Evolutionary conservation across 2,888 invertebrate species (phyloP).

Genomic region (Tillus elongatus): DNA sequence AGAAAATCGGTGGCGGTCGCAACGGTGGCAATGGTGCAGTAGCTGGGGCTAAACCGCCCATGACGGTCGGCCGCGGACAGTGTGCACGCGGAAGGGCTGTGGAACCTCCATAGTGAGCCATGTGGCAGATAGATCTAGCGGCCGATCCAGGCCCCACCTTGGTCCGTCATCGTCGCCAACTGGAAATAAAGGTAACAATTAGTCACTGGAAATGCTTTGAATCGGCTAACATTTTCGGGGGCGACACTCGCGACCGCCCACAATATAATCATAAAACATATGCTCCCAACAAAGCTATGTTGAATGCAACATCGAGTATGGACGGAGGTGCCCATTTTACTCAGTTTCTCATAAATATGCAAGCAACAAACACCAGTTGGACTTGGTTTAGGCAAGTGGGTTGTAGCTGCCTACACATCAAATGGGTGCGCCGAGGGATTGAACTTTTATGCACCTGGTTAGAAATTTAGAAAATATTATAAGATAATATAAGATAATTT

Average conservation of each 20-base stretch:
- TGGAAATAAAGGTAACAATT: constrained; percentile 34
- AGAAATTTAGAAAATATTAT: neutral
- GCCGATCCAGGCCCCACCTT: constrained; percentile 52
- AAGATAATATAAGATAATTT: neutral
- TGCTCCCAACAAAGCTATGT: neutral
- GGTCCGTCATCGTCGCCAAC: constrained; percentile 60
- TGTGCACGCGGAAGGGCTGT: constrained; percentile 61
- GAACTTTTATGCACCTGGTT: constrained; percentile 8
- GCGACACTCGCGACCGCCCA: no score
- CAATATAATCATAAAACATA: no score
- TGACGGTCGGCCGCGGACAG: constrained; percentile 49
- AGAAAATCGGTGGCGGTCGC: constrained; percentile 42
- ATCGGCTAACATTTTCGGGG: neutral
- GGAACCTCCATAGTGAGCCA: constrained; percentile 64
- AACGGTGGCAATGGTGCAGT: constrained; percentile 47
- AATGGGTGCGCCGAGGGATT: constrained; percentile 33
- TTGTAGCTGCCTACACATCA: constrained; percentile 32
- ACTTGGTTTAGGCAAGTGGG: constrained; percentile 33
- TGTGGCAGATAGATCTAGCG: constrained; percentile 50
- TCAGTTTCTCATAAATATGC: constrained; percentile 38
- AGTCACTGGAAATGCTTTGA: constrained; percentile 1
- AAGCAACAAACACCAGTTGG: constrained; percentile 26
- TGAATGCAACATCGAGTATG: neutral
- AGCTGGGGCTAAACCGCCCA: constrained; percentile 46
- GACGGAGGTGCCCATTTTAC: no score